Evolutionary conservation across 2,888 invertebrate genomes (phyloP).

Genomic region (Epinotia brunnichana): DNA sequence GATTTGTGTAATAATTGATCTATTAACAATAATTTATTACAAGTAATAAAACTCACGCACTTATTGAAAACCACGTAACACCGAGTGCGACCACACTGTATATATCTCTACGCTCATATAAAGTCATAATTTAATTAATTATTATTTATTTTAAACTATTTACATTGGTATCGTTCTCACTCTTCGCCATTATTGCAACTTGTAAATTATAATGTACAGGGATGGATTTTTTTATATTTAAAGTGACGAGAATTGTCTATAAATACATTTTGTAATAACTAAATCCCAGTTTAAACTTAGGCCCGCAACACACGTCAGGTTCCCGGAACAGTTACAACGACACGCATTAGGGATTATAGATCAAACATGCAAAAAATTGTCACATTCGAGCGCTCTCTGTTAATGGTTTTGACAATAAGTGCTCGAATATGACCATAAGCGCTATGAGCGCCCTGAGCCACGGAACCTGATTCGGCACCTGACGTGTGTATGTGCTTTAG

Average conservation of each 20-base stretch:
- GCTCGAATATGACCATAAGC: background rate
- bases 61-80: slow-evolving; percentile 67
- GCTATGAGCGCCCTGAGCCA: background rate
- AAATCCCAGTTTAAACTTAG: background rate
- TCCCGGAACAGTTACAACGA: background rate
- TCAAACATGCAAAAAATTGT: too few relatives aligned
- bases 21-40: slow-evolving; percentile 83
- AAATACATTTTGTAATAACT: slow-evolving; percentile 4
- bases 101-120: slow-evolving; percentile 57
- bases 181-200: slow-evolving; percentile 46
- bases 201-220: slow-evolving; percentile 22
- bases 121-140: slow-evolving; percentile 63
- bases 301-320: background rate
- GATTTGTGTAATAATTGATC: slow-evolving; percentile 74
- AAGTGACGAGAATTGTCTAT: slow-evolving; percentile 8
- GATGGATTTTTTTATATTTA: slow-evolving; percentile 20
- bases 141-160: slow-evolving; percentile 64
- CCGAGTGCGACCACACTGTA: slow-evolving; percentile 63
- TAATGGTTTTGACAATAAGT: background rate
- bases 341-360: too few relatives aligned
- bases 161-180: slow-evolving; percentile 64
- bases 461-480: background rate
- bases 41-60: slow-evolving; percentile 75
- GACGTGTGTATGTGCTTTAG: background rate
- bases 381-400: background rate